Evolutionary conservation across 2,888 invertebrate species (phyloP), one percentile per base, ranked within the genome.

Genomic region (Hypomecis atomaria): DNA sequence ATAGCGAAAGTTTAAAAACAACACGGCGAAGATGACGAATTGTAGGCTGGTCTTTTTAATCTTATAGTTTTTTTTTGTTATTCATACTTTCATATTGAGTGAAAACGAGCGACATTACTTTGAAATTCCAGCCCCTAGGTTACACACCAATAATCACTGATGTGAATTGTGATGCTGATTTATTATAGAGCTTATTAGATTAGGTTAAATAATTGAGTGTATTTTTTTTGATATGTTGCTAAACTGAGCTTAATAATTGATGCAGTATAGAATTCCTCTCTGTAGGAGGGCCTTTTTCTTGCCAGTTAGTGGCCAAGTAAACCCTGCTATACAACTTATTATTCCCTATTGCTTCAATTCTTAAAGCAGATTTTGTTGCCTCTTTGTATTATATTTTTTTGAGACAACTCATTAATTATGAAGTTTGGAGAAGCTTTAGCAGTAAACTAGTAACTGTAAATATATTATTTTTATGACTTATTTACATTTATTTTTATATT

Each of bases 381-480:
- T 63, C 66, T 73, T 61, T 73, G 71, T 73, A 73, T 56, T 75
- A 70, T 73, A 73, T 77, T 69, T 69, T 56, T 58, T 40, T 38
- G 53, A 58, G 48, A 59, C 40, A 69, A 65, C 62, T 58, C 54
- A 65, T 54, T 40, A 42, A n/a, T n/a, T 55, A 58, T 62, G 49
- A 62, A 63, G 54, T 70, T 67, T 68, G 74, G 74, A 78, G 74
- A 74, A 77, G 73, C 65, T 74, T 79, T 69, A 78, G 71, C 73
- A 75, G 62, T 78, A 76, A 78, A 74, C 71, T 77, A 83, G 87
- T 84, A 74, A 77, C 76, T 89, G 89, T 90, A 89, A 84, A 89
- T 89, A 89, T 71, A 86, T 83, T 81, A 69, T 81, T 64, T 71
- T 65, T 71, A 68, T 61, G 59, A 69, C 66, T 65, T 67, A 65